These are phyloP conservation scores for Agraylea sexmaculata DNA, from an alignment of 1,140 invertebrate species.

Conservation along the genomic window DNA sequence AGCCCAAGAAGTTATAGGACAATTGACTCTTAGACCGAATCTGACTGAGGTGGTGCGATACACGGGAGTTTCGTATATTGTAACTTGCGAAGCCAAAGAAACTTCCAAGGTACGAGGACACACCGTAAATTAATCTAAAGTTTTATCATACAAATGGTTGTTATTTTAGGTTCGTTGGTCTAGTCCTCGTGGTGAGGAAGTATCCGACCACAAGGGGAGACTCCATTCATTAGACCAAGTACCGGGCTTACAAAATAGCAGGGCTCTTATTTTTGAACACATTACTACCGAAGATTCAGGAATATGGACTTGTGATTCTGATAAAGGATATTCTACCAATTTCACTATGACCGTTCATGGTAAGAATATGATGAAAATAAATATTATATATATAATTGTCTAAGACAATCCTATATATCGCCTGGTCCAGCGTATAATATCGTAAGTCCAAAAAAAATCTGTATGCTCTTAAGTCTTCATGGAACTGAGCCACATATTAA, in stretches of 20 bases:
- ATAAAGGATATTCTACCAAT: conserved; percentile 23
- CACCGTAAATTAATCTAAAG: neutral
- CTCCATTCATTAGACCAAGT: conserved; percentile 29
- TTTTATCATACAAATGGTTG: neutral
- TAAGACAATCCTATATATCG: no score
- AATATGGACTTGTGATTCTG: conserved; percentile 29
- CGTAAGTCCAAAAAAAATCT: no score
- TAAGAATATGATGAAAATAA: no score
- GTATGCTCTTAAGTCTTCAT: no score
- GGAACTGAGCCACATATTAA: no score
- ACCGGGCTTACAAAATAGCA: conserved; percentile 22
- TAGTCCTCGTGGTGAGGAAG: conserved; percentile 29
- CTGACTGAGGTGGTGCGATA: conserved; percentile 28
- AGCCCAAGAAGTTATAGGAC: no score
- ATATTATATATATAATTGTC: no score
- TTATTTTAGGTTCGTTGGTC: conserved; percentile 25
- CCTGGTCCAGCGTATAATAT: no score
- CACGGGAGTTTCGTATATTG: conserved; percentile 32
- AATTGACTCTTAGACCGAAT: neutral
- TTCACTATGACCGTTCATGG: conserved; percentile 33
- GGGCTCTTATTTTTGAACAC: conserved; percentile 32
- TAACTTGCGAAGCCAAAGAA: conserved; percentile 26
- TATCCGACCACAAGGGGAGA: conserved; percentile 28
- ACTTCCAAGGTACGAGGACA: conserved; percentile 21
- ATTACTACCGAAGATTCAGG: conserved; percentile 30